Base-by-base conservation (phyloP, 2,113 vertebrate genomes). In the Gobiocypris rarus region DNA sequence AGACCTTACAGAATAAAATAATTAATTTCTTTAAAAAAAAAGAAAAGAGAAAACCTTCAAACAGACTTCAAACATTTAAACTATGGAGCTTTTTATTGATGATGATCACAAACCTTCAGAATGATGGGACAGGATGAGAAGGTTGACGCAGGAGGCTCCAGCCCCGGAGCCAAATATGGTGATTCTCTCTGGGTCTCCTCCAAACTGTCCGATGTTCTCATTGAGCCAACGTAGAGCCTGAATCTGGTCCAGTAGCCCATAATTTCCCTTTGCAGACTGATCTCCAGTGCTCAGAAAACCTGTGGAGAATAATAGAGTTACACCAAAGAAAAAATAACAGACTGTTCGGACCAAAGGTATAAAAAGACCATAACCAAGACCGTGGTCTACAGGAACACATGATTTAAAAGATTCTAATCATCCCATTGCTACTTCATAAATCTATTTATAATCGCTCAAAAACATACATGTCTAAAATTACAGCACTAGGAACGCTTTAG, bases 131-230 rank as follows among this genome's bases (percentile, higher is more conserved):
- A 99, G 95, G 94, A 98, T 99, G 93, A 99, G 96, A 13, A 99
- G 96, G 95, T 99, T 99, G 94, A 99, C 97, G 89, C 97, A 99
- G 82, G 98, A 97, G 67, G 97, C 97, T 54, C 98, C 98, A 50
- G 98, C 98, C 61, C 98, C 98, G 10, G 98, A 99, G 94, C 98
- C 98, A 95, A 99, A 99, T 94, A 99, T 97, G 89, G 98, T 99
- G 93, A 99, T 99, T 95, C 97, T 94, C 88, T 99, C 93, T 88
- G 97, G 97, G 93, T 99, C 98, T 84, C 98, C 98, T 87, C 98
- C 98, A 93, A 99, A 99, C 95, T 97, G 95, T 87, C 95, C 97
- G 90, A 99, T 99, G 90, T 99, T 99, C 92, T 99, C 98, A 91
- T 97, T 98, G 91, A 98, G 98, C 98, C 98, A 99, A 89, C 98